A percentile compares a stretch with the other conserved stretches of the same genome.
Conservation (phyloP, 2,797 vertebrate species). For the Salarias fasciatus region DNA sequence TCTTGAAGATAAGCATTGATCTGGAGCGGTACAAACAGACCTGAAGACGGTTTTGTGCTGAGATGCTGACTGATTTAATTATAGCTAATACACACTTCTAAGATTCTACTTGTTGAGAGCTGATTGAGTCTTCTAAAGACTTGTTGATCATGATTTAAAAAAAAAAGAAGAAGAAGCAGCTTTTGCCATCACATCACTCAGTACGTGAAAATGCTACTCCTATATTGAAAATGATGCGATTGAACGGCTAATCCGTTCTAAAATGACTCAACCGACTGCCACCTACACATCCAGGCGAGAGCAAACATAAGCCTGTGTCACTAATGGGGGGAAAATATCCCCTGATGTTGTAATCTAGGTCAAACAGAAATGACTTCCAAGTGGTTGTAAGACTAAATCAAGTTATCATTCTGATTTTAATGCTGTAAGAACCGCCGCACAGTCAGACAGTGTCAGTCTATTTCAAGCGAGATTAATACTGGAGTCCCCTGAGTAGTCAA, state of each 20-base stretch:
- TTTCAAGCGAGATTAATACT: slow-evolving; percentile 71
- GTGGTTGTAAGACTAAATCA: slow-evolving; percentile 63
- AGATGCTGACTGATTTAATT: slow-evolving; percentile 1
- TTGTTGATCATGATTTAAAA: not conserved
- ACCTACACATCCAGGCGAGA: slow-evolving; percentile 63
- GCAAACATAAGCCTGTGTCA: slow-evolving; percentile 67
- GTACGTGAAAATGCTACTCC: slow-evolving; percentile 30
- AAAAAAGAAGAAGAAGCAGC: slow-evolving; percentile 14
- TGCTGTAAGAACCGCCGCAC: slow-evolving; percentile 43
- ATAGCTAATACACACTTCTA: not conserved
- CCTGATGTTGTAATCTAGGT: slow-evolving; percentile 71
- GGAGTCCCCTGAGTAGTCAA: slow-evolving; percentile 61
- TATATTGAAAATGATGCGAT: slow-evolving; percentile 33
- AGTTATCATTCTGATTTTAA: slow-evolving; percentile 60
- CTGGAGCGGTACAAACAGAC: slow-evolving; percentile 19
- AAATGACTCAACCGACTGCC: slow-evolving; percentile 69
- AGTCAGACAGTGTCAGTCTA: slow-evolving; percentile 53
- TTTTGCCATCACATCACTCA: slow-evolving; percentile 8
- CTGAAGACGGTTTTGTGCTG: slow-evolving; percentile 14
- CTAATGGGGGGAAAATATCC: slow-evolving; percentile 67
- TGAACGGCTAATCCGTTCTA: slow-evolving; percentile 52
- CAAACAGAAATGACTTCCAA: slow-evolving; percentile 60
- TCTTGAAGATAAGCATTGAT: slow-evolving; percentile 1
- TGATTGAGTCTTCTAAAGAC: too few relatives aligned
- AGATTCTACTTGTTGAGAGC: not conserved